Evolutionary conservation across 2,888 invertebrate genomes (phyloP).

Genomic region (Gisinianus flammeolus): DNA sequence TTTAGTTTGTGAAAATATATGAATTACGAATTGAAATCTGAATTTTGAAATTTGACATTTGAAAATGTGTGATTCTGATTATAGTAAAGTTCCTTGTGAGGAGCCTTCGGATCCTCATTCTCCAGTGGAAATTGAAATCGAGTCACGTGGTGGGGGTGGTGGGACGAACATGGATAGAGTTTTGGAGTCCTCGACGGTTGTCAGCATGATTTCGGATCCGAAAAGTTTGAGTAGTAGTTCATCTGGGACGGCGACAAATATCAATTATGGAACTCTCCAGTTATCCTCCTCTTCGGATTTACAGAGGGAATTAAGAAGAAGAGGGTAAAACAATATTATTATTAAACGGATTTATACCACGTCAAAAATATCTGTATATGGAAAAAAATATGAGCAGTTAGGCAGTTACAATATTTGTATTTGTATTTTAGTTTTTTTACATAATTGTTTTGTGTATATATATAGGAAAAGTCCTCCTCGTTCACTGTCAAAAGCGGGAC

Average conservation of each 20-base stretch:
- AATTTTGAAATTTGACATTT: no score
- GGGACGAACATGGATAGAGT: no score
- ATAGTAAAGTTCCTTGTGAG: neutral
- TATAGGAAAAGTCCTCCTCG: neutral
- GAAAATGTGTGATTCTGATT: no score
- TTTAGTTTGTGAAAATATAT: no score
- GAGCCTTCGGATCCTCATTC: neutral
- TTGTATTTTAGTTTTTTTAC: neutral
- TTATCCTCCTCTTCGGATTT: conserved; percentile 15
- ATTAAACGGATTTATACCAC: no score
- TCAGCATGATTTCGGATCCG: neutral
- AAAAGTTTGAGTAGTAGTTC: neutral
- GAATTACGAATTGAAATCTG: no score
- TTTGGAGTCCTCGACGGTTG: no score
- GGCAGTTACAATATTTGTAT: no score
- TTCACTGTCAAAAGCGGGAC: neutral
- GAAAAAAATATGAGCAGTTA: no score
- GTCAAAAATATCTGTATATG: no score
- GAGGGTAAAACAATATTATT: conserved; percentile 14
- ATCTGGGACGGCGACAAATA: neutral
- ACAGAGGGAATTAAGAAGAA: neutral
- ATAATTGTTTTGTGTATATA: neutral
- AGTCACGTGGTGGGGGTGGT: no score
- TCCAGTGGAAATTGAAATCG: neutral
- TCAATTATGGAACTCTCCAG: conserved; percentile 14